Evolutionary conservation across 2,797 vertebrate genomes (phyloP).

Genomic region (Myotis vivesi): DNA sequence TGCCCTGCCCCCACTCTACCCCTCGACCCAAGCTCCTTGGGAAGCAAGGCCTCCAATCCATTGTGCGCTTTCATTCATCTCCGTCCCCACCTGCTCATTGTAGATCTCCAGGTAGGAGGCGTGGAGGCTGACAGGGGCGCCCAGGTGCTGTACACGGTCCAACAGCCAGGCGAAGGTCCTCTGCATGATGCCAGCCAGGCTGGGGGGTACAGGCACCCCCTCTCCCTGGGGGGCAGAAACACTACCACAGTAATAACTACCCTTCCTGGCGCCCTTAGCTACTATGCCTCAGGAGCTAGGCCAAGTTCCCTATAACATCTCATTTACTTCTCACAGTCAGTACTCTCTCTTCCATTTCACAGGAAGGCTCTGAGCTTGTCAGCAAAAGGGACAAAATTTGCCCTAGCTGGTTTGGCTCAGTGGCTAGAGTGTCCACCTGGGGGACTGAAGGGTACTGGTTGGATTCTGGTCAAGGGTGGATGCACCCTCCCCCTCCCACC

Average conservation of each 20-base stretch:
- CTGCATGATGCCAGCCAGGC: conserved; percentile 83
- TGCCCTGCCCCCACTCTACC: not conserved
- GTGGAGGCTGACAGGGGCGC: conserved; percentile 76
- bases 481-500: fast-evolving
- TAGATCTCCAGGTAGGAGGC: conserved; percentile 87
- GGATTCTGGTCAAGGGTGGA: too few relatives aligned
- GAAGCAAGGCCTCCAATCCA: not conserved
- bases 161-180: conserved; percentile 84
- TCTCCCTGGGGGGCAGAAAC: conserved; percentile 55
- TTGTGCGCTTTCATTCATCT: not conserved
- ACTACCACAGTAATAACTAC: not conserved
- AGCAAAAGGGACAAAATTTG: not conserved
- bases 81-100: conserved; percentile 83
- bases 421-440: too few relatives aligned
- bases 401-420: too few relatives aligned
- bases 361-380: not conserved
- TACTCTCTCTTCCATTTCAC: not conserved
- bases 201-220: not conserved
- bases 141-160: conserved; percentile 73
- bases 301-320: not conserved
- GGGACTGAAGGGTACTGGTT: too few relatives aligned
- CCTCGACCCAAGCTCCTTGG: not conserved
- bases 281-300: not conserved
- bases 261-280: not conserved
- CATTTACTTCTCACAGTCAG: not conserved